Percentiles rank a stretch among this genome's conserved stretches.
Conservation (phyloP, 1,140 invertebrate genomes). For the Procambarus clarkii region DNA sequence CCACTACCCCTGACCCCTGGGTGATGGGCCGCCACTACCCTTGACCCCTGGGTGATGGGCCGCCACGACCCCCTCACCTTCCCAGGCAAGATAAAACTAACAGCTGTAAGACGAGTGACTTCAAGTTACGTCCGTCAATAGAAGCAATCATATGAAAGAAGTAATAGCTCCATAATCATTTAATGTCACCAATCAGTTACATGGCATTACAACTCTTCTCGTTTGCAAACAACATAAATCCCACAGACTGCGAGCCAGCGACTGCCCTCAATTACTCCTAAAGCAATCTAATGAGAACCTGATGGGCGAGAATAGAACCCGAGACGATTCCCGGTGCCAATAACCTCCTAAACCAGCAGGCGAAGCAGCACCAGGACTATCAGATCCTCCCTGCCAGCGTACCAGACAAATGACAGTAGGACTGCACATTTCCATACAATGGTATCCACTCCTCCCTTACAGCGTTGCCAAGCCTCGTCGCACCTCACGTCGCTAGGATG, state of each 20-base stretch:
- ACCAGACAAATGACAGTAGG: slow-evolving; percentile 69
- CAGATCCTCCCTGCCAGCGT: slow-evolving; percentile 64
- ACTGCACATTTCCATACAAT: slow-evolving; percentile 70
- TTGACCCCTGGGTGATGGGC: too few species aligned
- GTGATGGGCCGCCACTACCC: too few species aligned
- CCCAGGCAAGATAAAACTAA: background rate
- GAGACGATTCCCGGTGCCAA: slow-evolving; percentile 54
- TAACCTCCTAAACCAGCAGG: slow-evolving; percentile 64
- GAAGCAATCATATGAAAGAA: slow-evolving; percentile 41
- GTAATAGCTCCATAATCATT: slow-evolving; percentile 40
- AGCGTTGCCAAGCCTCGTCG: slow-evolving; percentile 52
- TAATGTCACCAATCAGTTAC: slow-evolving; percentile 47
- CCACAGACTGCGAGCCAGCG: slow-evolving; percentile 4
- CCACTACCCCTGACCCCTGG: too few species aligned
- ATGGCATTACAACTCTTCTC: slow-evolving; percentile 25
- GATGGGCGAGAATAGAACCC: slow-evolving; percentile 13
- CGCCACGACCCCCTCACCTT: too few species aligned
- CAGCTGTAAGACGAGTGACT: slow-evolving; percentile 17
- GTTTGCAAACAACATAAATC: slow-evolving; percentile 48
- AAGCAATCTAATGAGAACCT: slow-evolving; percentile 49
- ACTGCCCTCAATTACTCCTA: slow-evolving; percentile 54
- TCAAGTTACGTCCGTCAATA: slow-evolving; percentile 10
- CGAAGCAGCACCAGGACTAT: slow-evolving; percentile 52
- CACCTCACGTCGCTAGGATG: background rate
- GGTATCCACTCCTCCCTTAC: slow-evolving; percentile 63